These are phyloP conservation scores for Mystacides longicornis DNA, from an alignment of 2,888 invertebrate genomes.

Conservation along the genomic window DNA sequence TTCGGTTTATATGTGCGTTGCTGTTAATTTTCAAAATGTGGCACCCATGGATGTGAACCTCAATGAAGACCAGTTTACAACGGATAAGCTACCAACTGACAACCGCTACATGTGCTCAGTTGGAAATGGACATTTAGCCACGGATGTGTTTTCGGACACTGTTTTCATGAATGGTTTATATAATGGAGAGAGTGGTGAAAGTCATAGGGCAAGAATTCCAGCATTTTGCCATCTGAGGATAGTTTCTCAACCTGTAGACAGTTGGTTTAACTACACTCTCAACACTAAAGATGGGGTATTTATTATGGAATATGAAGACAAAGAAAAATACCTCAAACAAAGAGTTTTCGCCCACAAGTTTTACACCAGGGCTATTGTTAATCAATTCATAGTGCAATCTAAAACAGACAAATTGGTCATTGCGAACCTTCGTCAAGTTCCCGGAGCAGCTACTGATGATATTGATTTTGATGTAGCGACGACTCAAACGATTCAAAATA, in stretches of 20 bases:
- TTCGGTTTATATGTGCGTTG: too few species aligned
- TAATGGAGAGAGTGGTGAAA: conserved; percentile 35
- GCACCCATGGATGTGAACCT: too few species aligned
- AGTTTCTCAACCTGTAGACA: neutral
- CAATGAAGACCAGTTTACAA: too few species aligned
- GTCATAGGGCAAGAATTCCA: conserved; percentile 37
- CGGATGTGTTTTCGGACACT: conserved; percentile 35
- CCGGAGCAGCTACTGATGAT: conserved; percentile 24
- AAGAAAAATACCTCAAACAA: conserved; percentile 19
- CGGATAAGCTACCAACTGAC: conserved; percentile 18
- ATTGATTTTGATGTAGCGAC: conserved; percentile 24
- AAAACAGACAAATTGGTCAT: conserved; percentile 3
- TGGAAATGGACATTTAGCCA: conserved; percentile 38
- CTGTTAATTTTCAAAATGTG: too few species aligned
- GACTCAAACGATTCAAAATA: conserved; percentile 1
- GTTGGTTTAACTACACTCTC: conserved; percentile 24
- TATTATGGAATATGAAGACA: conserved; percentile 8
- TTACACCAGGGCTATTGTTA: conserved; percentile 37
- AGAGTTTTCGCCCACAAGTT: conserved; percentile 37
- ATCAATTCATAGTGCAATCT: conserved; percentile 30
- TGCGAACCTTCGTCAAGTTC: conserved; percentile 1
- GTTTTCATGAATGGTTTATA: conserved; percentile 39
- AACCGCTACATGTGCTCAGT: conserved; percentile 28
- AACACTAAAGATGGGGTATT: conserved; percentile 27
- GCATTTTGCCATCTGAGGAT: conserved; percentile 34